Conservation (phyloP, 1,140 invertebrate genomes). For the Linepithema humile region DNA sequence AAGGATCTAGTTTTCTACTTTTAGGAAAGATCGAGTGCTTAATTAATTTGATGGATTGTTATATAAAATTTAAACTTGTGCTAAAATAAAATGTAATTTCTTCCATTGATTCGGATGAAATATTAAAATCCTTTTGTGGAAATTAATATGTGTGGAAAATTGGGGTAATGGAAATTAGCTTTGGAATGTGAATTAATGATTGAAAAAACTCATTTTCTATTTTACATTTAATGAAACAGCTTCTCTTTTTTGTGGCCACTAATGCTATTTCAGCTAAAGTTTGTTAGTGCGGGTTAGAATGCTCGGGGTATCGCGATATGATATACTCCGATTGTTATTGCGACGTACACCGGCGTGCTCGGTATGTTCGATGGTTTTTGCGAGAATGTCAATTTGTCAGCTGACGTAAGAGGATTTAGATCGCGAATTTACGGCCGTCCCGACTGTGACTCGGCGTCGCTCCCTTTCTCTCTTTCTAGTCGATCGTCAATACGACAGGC, state of each 20-base stretch:
- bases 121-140: background rate
- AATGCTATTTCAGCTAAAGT: background rate
- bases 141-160: no score
- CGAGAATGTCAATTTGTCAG: conserved; percentile 21
- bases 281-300: background rate
- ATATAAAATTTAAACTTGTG: background rate
- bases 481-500: conserved; percentile 27
- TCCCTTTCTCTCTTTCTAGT: conserved; percentile 14
- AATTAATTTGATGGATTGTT: background rate
- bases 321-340: background rate
- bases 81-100: background rate
- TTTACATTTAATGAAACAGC: background rate
- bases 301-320: background rate
- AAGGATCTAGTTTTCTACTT: background rate
- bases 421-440: background rate
- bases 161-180: background rate
- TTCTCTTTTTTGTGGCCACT: background rate
- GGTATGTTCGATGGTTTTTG: background rate
- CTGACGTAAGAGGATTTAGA: background rate
- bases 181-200: background rate
- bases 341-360: background rate
- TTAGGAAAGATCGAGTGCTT: no score
- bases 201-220: background rate
- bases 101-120: background rate
- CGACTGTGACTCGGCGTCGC: background rate